A percentile compares a stretch with the other conserved stretches of the same genome.
phyloP scores from a whole-genome alignment of 2,113 vertebrate genomes.

The Hepsetus odoe region DNA sequence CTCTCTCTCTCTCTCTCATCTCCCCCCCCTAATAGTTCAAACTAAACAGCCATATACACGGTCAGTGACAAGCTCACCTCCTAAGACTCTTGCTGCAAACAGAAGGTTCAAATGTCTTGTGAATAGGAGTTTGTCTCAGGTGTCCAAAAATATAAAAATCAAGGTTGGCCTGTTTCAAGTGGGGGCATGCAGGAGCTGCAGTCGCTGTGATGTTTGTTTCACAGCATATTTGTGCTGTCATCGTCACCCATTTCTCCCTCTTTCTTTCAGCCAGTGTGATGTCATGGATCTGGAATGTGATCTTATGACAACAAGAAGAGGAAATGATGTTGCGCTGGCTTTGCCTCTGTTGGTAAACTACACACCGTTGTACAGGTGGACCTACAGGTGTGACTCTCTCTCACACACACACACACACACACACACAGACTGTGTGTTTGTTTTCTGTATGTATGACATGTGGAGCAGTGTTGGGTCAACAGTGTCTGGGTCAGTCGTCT shows the following conservation, averaged over 20 bases:
- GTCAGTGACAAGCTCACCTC: neutral
- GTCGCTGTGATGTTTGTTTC: slow-evolving; percentile 53
- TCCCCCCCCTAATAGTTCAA: neutral
- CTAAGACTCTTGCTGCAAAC: slow-evolving; percentile 26
- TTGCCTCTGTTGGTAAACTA: neutral
- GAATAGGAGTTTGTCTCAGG: slow-evolving; percentile 52
- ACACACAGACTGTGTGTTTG: slow-evolving; percentile 48
- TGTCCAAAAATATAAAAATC: slow-evolving; percentile 55
- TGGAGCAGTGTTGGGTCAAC: slow-evolving; percentile 66
- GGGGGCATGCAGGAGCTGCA: slow-evolving; percentile 65
- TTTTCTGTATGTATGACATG: slow-evolving; percentile 66
- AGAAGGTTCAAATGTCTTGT: slow-evolving; percentile 58
- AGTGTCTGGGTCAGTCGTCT: neutral
- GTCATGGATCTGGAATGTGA: slow-evolving; percentile 67
- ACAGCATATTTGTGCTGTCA: slow-evolving; percentile 58
- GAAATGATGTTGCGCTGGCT: slow-evolving; percentile 5
- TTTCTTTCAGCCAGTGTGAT: slow-evolving; percentile 58
- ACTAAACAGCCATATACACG: slow-evolving; percentile 9
- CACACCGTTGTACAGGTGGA: neutral
- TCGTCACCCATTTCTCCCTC: slow-evolving; percentile 38
- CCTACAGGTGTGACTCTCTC: slow-evolving; percentile 26
- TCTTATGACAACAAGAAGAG: slow-evolving; percentile 46
- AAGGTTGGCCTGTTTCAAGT: slow-evolving; percentile 63
- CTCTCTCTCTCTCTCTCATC: neutral
- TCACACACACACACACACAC: neutral